These are phyloP conservation scores for Notoglanidium macrostoma DNA, from an alignment of 2,797 vertebrate species.

Conservation along the genomic window DNA sequence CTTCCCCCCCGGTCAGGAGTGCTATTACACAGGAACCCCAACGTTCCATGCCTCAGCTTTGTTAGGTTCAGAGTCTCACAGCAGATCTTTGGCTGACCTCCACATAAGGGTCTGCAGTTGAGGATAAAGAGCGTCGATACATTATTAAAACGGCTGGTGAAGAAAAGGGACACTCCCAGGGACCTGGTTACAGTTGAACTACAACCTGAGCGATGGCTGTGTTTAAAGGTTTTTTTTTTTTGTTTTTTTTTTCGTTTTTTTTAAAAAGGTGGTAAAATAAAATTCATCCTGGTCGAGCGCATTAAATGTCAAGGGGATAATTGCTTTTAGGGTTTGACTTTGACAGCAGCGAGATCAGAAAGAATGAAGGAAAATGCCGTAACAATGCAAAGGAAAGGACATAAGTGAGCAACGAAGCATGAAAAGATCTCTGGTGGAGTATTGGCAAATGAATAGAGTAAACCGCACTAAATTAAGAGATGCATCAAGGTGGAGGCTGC, in stretches of 20 bases:
- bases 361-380: conserved; percentile 65
- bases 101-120: conserved; percentile 54
- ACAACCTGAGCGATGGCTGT: conserved; percentile 39
- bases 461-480: conserved; percentile 78
- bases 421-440: conserved; percentile 67
- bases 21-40: conserved; percentile 36
- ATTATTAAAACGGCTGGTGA: conserved; percentile 48
- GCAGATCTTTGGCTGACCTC: conserved; percentile 46
- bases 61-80: conserved; percentile 29
- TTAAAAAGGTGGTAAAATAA: conserved; percentile 64
- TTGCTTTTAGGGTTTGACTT: conserved; percentile 73
- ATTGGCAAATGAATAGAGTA: conserved; percentile 79
- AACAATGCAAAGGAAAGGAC: conserved; percentile 75
- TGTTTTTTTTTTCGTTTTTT: conserved; percentile 71
- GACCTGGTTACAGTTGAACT: conserved; percentile 36
- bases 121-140: conserved; percentile 44
- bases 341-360: conserved; percentile 46
- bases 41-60: conserved; percentile 33
- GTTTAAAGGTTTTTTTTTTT: conserved; percentile 46
- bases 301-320: conserved; percentile 71
- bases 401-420: conserved; percentile 68
- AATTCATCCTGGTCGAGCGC: conserved; percentile 64
- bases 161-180: conserved; percentile 32
- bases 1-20: conserved; percentile 30
- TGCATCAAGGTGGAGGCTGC: conserved; percentile 73